These are phyloP conservation scores for Scarus forsteni DNA, from an alignment of 2,797 vertebrate species.

Conservation along the genomic window DNA sequence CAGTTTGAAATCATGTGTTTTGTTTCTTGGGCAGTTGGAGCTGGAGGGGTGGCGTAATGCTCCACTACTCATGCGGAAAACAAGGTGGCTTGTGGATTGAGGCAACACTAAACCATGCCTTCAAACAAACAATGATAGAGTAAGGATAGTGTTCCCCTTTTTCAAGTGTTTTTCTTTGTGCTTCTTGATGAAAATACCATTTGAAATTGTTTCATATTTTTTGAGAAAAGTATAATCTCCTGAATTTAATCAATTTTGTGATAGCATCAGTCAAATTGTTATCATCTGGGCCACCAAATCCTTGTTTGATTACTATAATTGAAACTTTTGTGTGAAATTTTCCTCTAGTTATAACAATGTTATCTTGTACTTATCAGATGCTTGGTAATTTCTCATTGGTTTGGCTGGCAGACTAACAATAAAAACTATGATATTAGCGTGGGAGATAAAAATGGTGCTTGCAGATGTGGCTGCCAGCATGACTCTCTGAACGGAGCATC, in stretches of 20 bases:
- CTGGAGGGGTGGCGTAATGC: no score
- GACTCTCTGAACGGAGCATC: slow-evolving; percentile 17
- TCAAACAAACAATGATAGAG: no score
- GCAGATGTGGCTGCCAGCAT: slow-evolving; percentile 28
- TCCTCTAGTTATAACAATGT: background rate
- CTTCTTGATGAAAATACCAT: background rate
- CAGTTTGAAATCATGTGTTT: no score
- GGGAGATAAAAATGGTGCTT: slow-evolving; percentile 36
- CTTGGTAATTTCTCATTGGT: slow-evolving; percentile 2
- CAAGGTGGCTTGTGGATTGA: no score
- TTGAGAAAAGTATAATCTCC: slow-evolving; percentile 2
- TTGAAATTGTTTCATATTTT: background rate
- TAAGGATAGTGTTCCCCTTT: no score
- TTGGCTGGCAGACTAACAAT: slow-evolving; percentile 36
- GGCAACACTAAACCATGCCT: no score
- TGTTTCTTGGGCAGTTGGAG: no score
- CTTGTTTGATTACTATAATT: slow-evolving; percentile 4
- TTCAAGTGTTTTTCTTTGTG: no score
- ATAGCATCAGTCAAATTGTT: background rate
- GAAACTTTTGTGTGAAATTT: background rate
- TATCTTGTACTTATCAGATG: slow-evolving; percentile 22
- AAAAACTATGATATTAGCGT: slow-evolving; percentile 29
- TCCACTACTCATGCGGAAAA: no score
- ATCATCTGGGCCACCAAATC: slow-evolving; percentile 10
- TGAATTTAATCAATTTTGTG: background rate